These are phyloP conservation scores for Nebria salina DNA, from an alignment of 2,888 invertebrate genomes.

Conservation along the genomic window DNA sequence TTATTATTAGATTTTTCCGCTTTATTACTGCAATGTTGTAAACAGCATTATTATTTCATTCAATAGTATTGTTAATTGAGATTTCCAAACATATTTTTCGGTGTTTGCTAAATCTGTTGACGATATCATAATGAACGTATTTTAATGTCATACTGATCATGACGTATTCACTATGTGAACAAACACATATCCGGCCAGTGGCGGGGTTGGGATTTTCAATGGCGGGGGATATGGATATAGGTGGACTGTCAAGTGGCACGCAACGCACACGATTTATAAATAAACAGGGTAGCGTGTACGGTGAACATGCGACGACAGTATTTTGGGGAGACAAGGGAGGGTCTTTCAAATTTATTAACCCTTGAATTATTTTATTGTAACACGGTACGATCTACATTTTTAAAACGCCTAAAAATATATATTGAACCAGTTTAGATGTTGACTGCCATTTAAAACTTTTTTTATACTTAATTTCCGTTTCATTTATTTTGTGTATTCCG, in stretches of 20 bases:
- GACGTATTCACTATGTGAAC: neutral
- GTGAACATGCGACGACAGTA: neutral
- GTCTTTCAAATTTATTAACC: slow-evolving; percentile 8
- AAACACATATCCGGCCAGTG: neutral
- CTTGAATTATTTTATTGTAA: slow-evolving; percentile 11
- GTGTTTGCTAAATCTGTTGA: neutral
- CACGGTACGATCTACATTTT: neutral
- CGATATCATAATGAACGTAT: neutral
- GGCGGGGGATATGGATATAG: neutral
- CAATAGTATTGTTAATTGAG: too few species aligned
- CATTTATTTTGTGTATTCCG: too few species aligned
- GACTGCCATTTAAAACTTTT: too few species aligned
- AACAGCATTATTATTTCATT: too few species aligned
- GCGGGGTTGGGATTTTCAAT: neutral
- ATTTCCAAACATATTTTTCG: neutral
- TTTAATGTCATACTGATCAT: neutral
- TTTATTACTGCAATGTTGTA: too few species aligned
- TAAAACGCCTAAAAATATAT: neutral
- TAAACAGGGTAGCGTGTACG: slow-evolving; percentile 6
- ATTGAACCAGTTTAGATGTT: too few species aligned
- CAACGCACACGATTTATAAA: slow-evolving; percentile 15
- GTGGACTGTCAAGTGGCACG: slow-evolving; percentile 14
- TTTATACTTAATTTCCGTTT: too few species aligned
- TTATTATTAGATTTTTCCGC: too few species aligned
- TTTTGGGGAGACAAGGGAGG: neutral